Conservation (phyloP, 2,888 invertebrate species). For the Pristionchus entomophagus region DNA sequence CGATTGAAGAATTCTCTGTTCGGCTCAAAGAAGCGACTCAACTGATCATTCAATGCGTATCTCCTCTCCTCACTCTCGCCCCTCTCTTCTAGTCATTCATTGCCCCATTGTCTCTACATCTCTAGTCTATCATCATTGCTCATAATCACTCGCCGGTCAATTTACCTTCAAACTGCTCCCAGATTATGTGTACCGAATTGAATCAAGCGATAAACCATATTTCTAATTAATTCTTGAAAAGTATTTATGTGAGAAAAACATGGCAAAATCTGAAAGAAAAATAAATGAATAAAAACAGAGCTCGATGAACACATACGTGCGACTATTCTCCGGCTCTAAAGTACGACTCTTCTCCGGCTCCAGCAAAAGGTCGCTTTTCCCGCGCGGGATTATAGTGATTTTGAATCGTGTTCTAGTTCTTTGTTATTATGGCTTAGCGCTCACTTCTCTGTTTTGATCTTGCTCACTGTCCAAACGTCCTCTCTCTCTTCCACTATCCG, state of each 20-base stretch:
- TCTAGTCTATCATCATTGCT: conserved; percentile 25
- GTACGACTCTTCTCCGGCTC: too few species aligned
- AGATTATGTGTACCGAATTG: conserved; percentile 37
- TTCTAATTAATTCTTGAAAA: not conserved
- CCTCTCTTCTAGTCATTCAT: conserved; percentile 13
- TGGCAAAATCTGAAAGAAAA: not conserved
- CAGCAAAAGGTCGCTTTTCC: too few species aligned
- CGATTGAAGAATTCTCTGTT: conserved; percentile 74
- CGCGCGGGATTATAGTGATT: not conserved
- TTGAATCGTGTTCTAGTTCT: not conserved
- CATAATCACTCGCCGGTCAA: conserved; percentile 42
- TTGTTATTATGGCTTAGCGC: not conserved
- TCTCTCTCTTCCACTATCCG: too few species aligned
- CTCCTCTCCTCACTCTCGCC: not conserved
- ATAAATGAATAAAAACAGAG: not conserved
- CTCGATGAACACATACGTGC: too few species aligned
- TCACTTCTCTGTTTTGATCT: not conserved
- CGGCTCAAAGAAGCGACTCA: conserved; percentile 70
- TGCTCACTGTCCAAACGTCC: too few species aligned
- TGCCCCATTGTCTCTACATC: not conserved
- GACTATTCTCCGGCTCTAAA: too few species aligned
- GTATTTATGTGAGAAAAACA: too few species aligned
- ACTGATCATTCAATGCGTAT: conserved; percentile 17
- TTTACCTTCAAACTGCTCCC: conserved; percentile 35
- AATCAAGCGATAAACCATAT: conserved; percentile 30